Percentiles rank a stretch among this genome's conserved stretches.
Conservation (phyloP, 1,140 invertebrate species). For the Tetramorium simillimum region DNA sequence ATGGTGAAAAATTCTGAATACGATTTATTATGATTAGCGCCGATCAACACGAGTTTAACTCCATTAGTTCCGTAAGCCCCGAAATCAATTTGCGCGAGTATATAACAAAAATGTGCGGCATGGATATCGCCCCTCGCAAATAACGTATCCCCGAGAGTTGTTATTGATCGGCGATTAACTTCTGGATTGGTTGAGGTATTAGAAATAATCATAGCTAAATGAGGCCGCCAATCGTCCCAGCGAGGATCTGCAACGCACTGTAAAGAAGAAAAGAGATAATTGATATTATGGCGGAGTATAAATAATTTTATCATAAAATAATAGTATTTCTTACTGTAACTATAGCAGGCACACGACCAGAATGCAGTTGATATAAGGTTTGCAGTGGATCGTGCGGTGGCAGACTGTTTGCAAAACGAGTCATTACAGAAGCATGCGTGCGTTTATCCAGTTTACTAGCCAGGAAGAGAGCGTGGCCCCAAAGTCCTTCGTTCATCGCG, state of each 20-base stretch:
- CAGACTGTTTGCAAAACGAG: slow-evolving; percentile 95
- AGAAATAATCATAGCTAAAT: slow-evolving; percentile 97
- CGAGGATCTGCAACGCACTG: slow-evolving; percentile 93
- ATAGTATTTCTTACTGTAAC: slow-evolving; percentile 88
- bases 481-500: slow-evolving; percentile 95
- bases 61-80: slow-evolving; percentile 87
- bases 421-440: slow-evolving; percentile 94
- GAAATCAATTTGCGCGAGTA: slow-evolving; percentile 94
- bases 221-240: slow-evolving; percentile 98
- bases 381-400: slow-evolving; percentile 95
- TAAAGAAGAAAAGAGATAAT: slow-evolving; percentile 66
- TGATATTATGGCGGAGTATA: slow-evolving; percentile 4
- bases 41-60: slow-evolving; percentile 92
- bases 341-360: slow-evolving; percentile 93
- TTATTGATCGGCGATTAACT: slow-evolving; percentile 93
- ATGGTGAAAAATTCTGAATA: slow-evolving; percentile 91
- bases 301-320: slow-evolving; percentile 43
- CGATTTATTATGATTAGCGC: slow-evolving; percentile 88
- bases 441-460: slow-evolving; percentile 95
- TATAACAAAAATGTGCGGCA: slow-evolving; percentile 97
- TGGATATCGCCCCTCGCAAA: slow-evolving; percentile 90
- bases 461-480: slow-evolving; percentile 97
- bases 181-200: slow-evolving; percentile 93
- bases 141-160: slow-evolving; percentile 91
- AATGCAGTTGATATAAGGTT: slow-evolving; percentile 96